Evolutionary conservation across 2,797 vertebrate genomes (phyloP).

Genomic region (Ambastaia sidthimunki): DNA sequence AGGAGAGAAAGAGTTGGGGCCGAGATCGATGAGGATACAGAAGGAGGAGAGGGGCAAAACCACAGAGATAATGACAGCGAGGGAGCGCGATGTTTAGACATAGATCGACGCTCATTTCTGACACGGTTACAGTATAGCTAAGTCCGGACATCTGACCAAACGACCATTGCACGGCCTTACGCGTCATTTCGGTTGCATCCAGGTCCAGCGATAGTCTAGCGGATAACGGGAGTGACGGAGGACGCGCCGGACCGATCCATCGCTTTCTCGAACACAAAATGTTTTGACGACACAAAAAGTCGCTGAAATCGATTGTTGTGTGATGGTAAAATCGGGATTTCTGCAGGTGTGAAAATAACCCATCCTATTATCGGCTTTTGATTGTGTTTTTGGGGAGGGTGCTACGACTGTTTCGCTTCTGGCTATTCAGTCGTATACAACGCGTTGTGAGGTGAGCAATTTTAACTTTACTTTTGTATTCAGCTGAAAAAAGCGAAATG

Average conservation of each 20-base stretch:
- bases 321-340: slow-evolving; percentile 36
- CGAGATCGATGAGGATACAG: slow-evolving; percentile 86
- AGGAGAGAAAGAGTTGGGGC: slow-evolving; percentile 76
- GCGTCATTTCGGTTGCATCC: slow-evolving; percentile 63
- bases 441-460: slow-evolving; percentile 49
- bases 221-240: slow-evolving; percentile 40
- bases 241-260: slow-evolving; percentile 18
- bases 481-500: neutral
- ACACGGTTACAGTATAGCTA: slow-evolving; percentile 44
- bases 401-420: slow-evolving; percentile 11
- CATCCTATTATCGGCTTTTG: slow-evolving; percentile 18
- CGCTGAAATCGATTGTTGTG: slow-evolving; percentile 35
- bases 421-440: slow-evolving; percentile 26
- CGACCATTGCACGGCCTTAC: slow-evolving; percentile 49
- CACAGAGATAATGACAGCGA: slow-evolving; percentile 82
- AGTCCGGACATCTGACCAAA: slow-evolving; percentile 37
- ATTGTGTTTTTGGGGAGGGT: slow-evolving; percentile 39
- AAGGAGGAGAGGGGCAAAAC: slow-evolving; percentile 79
- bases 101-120: slow-evolving; percentile 61
- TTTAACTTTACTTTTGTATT: neutral
- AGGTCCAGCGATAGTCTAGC: slow-evolving; percentile 35
- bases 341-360: slow-evolving; percentile 15
- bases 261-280: slow-evolving; percentile 36
- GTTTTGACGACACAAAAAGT: slow-evolving; percentile 43
- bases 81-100: slow-evolving; percentile 72